These are phyloP conservation scores for Cybosia mesomella DNA, from an alignment of 2,888 invertebrate genomes.

Conservation along the genomic window DNA sequence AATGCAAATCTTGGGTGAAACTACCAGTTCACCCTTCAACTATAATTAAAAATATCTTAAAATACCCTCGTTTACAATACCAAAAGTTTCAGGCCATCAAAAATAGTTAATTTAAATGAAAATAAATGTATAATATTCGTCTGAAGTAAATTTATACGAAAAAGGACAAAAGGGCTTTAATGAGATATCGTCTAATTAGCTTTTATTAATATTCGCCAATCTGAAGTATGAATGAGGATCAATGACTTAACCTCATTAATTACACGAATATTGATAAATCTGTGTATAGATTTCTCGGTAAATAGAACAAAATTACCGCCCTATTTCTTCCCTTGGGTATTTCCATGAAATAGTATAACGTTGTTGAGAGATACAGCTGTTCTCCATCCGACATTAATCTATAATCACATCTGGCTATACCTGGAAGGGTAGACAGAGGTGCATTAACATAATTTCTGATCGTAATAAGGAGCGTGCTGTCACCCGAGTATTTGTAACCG, in stretches of 20 bases:
- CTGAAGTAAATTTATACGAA: neutral
- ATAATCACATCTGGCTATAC: too few relatives aligned
- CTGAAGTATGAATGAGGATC: neutral
- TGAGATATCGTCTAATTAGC: neutral
- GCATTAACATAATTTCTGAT: too few relatives aligned
- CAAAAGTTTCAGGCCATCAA: neutral
- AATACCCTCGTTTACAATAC: neutral
- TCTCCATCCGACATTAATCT: too few relatives aligned
- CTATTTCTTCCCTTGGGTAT: too few relatives aligned
- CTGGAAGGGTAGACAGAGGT: too few relatives aligned
- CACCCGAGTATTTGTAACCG: too few relatives aligned
- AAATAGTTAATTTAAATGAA: neutral
- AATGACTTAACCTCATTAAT: conserved; percentile 1
- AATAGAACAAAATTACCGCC: neutral
- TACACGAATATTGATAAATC: neutral
- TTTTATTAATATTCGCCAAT: neutral
- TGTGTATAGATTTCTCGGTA: neutral
- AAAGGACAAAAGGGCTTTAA: neutral
- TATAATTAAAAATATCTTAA: neutral
- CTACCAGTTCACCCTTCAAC: neutral
- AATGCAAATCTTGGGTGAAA: neutral
- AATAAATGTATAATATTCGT: neutral
- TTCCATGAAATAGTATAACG: too few relatives aligned
- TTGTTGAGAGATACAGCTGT: too few relatives aligned
- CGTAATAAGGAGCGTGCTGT: too few relatives aligned